Conservation (phyloP, 2,888 invertebrate species). For the Tetranychus truncatus region DNA sequence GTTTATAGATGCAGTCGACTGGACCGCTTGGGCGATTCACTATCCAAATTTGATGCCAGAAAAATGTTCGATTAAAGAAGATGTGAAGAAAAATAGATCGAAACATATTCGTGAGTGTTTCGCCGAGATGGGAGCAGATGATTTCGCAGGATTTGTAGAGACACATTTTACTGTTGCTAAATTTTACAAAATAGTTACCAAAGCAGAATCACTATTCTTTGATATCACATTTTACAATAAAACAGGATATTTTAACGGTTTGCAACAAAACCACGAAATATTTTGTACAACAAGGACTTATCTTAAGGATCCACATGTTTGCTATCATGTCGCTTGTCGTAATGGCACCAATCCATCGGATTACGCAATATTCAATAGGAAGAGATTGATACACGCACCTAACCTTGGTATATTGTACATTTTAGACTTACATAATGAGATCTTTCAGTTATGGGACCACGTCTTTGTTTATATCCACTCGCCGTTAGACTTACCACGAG, state of each 20-base stretch:
- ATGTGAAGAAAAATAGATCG: background rate
- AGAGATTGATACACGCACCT: no score
- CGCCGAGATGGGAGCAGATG: background rate
- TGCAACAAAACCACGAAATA: no score
- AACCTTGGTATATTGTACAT: background rate
- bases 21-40: background rate
- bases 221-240: no score
- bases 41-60: background rate
- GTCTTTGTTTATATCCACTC: background rate
- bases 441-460: background rate
- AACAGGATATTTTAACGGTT: no score
- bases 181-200: background rate
- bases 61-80: background rate
- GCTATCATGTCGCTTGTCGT: no score
- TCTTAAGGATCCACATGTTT: no score
- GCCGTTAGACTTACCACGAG: background rate
- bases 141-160: background rate
- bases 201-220: background rate
- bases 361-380: no score
- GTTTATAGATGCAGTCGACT: background rate
- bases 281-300: no score
- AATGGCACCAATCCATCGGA: no score
- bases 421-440: background rate
- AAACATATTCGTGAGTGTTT: background rate
- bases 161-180: background rate